Evolutionary conservation across 2,113 vertebrate species (phyloP), one percentile per base, ranked within the genome.

Genomic region (Callionymus lyra): DNA sequence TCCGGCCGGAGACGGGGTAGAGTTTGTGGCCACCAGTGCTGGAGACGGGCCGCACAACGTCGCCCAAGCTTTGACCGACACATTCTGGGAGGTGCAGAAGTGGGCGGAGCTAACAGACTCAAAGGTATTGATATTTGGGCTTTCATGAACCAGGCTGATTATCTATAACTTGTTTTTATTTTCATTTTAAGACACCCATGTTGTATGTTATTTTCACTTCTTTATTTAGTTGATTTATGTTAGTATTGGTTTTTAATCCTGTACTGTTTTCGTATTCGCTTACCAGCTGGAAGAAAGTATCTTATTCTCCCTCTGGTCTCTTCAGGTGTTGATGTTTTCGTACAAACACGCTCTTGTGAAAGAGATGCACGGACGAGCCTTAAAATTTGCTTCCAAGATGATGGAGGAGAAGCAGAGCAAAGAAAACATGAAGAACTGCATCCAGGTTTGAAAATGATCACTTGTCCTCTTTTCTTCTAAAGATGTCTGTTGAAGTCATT

Each of bases 371-470:
- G 91, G 94, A 27, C 86, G 93, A 76, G 89, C 94, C 47, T 88
- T 99, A 65, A 97, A 95, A 62, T 95, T 89, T 43, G 90, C 93
- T 60, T 91, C 87, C 47, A 97, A 96, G 74, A 89, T 94, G 50
- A 86, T 90, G 8, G 95, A 99, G 79, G 95, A 99, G 84, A 97
- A 98, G 59, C 89, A 93, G 73, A 93, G 85, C 17, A 97, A 94
- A 75, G 94, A 97, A 58, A 94, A 97, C 83, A 87, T 91, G 83
- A 97, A 86, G 79, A 98, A 97, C 65, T 99, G 92, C 76, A 88
- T 94, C 71, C 93, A 97, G 85, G 95, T 98, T 72, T 5, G 34
- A 52, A 2, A 15, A 2, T 12, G 12, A 10, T 3, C 12, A 31
- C 0, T 0, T 4, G 5, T 18, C 12, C 10, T 15, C 1, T 35